Conservation (phyloP, 2,797 vertebrate genomes). For the Danio albolineatus region DNA sequence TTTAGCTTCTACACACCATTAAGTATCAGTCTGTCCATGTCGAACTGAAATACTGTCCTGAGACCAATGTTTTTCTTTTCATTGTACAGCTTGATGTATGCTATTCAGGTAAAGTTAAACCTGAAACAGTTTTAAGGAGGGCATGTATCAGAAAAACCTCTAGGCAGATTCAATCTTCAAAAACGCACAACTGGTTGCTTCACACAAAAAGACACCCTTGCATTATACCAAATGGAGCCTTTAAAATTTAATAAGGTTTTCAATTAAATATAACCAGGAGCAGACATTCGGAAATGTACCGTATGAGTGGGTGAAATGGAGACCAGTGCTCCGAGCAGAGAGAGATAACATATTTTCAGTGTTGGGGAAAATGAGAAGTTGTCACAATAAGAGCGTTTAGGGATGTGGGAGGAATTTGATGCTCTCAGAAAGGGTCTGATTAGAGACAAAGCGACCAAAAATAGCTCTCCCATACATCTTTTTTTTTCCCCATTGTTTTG, state of each 20-base stretch:
- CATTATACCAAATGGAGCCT: conserved; percentile 62
- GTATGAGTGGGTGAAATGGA: conserved; percentile 8
- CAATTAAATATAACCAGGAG: conserved; percentile 66
- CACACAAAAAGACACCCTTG: conserved; percentile 44
- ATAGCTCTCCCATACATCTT: background rate
- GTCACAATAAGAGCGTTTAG: background rate
- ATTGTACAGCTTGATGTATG: background rate
- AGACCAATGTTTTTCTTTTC: background rate
- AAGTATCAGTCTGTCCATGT: background rate
- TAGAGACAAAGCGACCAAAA: background rate
- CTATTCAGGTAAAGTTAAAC: background rate
- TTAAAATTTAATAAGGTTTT: conserved; percentile 67
- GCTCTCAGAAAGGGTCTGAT: background rate
- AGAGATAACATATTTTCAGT: conserved; percentile 10
- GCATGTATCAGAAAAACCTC: background rate
- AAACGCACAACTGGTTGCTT: conserved; percentile 37
- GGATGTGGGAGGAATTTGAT: background rate
- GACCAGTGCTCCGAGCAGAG: background rate
- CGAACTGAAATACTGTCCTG: background rate
- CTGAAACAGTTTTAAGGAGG: background rate
- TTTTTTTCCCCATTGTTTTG: background rate
- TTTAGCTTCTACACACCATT: background rate
- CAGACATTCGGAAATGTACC: conserved; percentile 19
- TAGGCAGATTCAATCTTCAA: conserved; percentile 26
- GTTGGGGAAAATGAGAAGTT: background rate